Percentiles rank a stretch among this genome's conserved stretches.
These are phyloP conservation scores for Pagetopsis macropterus DNA, from an alignment of 2,797 vertebrate genomes.

Conservation along the genomic window DNA sequence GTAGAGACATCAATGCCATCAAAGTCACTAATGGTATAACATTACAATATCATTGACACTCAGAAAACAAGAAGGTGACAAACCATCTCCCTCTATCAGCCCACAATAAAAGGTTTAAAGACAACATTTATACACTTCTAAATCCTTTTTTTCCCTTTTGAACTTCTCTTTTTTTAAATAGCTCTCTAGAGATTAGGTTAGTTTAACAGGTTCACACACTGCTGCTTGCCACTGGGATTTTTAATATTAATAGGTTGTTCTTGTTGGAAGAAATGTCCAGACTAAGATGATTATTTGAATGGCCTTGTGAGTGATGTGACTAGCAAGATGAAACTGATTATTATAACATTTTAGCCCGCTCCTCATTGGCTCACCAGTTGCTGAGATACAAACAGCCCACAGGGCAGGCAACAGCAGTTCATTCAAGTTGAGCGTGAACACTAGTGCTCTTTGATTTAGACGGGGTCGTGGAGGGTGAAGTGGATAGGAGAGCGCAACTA, in stretches of 20 bases:
- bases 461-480: constrained; percentile 66
- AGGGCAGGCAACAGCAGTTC: constrained; percentile 67
- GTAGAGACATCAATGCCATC: constrained; percentile 6
- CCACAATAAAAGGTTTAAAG: background rate
- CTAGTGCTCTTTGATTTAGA: constrained; percentile 73
- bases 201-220: background rate
- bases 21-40: background rate
- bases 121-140: background rate
- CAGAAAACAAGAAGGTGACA: background rate
- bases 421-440: constrained; percentile 78
- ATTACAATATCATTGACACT: constrained; percentile 14
- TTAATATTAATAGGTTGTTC: background rate
- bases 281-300: constrained; percentile 22
- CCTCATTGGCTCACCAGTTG: constrained; percentile 67
- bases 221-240: background rate
- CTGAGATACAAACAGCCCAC: constrained; percentile 70
- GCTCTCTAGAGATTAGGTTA: background rate
- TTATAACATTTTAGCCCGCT: constrained; percentile 58
- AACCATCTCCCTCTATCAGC: constrained; percentile 5
- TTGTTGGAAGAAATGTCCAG: constrained; percentile 17
- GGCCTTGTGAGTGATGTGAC: constrained; percentile 39
- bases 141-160: background rate
- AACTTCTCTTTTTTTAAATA: constrained; percentile 1
- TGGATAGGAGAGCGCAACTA: constrained; percentile 39
- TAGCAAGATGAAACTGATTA: constrained; percentile 62